Evolutionary conservation across 2,797 vertebrate species (phyloP).

Genomic region (Lindbergichthys nudifrons): DNA sequence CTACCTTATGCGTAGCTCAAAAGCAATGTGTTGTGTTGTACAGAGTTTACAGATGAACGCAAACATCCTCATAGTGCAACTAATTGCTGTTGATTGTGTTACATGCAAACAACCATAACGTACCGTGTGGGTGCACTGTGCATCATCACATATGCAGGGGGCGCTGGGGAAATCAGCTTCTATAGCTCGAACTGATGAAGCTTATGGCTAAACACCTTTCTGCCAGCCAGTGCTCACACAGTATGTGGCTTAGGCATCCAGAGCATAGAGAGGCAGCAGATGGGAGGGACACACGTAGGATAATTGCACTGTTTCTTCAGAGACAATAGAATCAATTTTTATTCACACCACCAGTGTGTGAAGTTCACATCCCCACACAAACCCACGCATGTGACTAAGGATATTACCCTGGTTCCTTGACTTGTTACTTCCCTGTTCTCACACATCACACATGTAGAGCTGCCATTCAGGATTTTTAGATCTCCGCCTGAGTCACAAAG

Average conservation of each 20-base stretch:
- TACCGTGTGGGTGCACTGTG: conserved; percentile 12
- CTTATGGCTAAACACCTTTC: conserved; percentile 52
- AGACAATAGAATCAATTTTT: conserved; percentile 53
- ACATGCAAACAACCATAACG: conserved; percentile 32
- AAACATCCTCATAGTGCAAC: conserved; percentile 28
- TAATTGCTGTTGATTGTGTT: conserved; percentile 39
- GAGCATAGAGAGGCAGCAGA: conserved; percentile 51
- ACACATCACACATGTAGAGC: conserved; percentile 31
- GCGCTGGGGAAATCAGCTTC: conserved; percentile 64
- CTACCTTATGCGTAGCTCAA: neutral
- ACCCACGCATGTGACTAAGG: neutral
- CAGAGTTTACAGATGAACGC: conserved; percentile 4
- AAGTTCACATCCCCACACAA: conserved; percentile 29
- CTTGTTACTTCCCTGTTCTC: conserved; percentile 27
- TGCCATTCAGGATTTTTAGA: conserved; percentile 52
- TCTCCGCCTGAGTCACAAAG: conserved; percentile 32
- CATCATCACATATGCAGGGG: conserved; percentile 45
- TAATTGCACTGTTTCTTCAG: conserved; percentile 60
- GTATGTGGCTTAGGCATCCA: conserved; percentile 30
- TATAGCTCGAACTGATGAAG: conserved; percentile 49
- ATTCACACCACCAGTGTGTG: conserved; percentile 20
- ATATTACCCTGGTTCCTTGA: conserved; percentile 25
- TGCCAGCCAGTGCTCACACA: conserved; percentile 19
- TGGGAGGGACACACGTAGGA: conserved; percentile 31
- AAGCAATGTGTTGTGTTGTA: conserved; percentile 7